phyloP scores from a whole-genome alignment of 2,113 vertebrate genomes.

The Eonycteris spelaea region DNA sequence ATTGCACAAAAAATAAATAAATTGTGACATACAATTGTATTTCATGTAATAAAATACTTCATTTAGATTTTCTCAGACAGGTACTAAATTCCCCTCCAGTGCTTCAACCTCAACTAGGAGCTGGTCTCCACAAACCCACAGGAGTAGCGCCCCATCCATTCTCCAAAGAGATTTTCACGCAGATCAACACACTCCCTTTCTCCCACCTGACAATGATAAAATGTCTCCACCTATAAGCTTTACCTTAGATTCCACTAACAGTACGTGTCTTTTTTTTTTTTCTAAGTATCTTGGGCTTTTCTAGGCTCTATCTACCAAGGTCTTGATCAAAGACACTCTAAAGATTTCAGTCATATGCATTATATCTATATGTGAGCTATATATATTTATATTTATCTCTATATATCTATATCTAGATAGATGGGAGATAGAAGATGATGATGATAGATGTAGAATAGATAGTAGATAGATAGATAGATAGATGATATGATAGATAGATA shows the following conservation, averaged over 20 bases:
- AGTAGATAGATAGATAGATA: background rate
- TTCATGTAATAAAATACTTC: background rate
- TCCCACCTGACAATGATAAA: background rate
- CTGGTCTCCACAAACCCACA: background rate
- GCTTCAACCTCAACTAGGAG: background rate
- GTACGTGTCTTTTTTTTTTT: background rate
- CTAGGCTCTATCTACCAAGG: background rate
- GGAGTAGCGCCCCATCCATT: background rate
- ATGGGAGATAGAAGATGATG: background rate
- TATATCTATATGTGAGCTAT: background rate
- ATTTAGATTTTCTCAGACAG: background rate
- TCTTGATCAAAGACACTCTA: background rate
- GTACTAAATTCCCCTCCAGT: background rate
- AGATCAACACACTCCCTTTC: background rate
- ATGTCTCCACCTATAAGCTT: background rate
- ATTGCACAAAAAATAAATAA: background rate
- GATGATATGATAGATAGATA: background rate
- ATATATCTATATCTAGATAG: background rate
- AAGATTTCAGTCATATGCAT: background rate
- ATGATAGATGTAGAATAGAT: background rate
- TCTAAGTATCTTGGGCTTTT: background rate
- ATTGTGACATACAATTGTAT: background rate
- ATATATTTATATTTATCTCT: background rate
- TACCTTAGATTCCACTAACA: background rate
- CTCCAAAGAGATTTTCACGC: background rate